Conservation (phyloP, 2,888 invertebrate species). For the Amblyteles armatorius region DNA sequence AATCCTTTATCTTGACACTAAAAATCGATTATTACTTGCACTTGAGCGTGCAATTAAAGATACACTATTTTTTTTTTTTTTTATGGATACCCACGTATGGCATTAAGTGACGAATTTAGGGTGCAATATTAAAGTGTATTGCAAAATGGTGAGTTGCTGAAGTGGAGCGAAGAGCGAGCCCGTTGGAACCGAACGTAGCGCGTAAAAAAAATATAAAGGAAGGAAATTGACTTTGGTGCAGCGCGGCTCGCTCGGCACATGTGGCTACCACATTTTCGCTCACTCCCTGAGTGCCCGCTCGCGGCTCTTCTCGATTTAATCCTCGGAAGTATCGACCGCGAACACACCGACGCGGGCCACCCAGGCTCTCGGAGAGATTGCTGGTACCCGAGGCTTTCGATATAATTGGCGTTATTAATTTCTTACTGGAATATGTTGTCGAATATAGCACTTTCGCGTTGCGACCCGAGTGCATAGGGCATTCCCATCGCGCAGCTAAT, state of each 20-base stretch:
- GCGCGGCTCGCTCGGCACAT: conserved; percentile 69
- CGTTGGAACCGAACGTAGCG: conserved; percentile 50
- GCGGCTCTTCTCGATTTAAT: conserved; percentile 69
- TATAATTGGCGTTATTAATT: conserved; percentile 69
- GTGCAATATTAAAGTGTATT: conserved; percentile 49
- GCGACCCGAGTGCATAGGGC: conserved; percentile 5
- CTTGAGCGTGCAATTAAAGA: conserved; percentile 25
- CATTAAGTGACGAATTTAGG: conserved; percentile 62
- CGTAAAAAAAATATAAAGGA: conserved; percentile 42
- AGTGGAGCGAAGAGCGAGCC: conserved; percentile 40
- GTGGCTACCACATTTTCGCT: conserved; percentile 73
- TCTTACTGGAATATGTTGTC: conserved; percentile 49
- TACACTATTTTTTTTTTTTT: conserved; percentile 23
- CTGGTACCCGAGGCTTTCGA: conserved; percentile 51
- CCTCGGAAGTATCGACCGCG: conserved; percentile 66
- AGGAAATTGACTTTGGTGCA: conserved; percentile 61
- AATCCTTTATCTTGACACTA: conserved; percentile 46
- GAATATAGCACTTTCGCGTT: conserved; percentile 26
- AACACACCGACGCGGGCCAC: conserved; percentile 62
- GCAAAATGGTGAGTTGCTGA: conserved; percentile 58
- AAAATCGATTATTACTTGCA: conserved; percentile 55
- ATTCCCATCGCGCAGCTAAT: conserved; percentile 21
- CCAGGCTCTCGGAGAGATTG: conserved; percentile 51
- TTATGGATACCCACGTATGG: conserved; percentile 26
- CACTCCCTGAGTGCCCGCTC: conserved; percentile 48